Percentiles rank a stretch among this genome's conserved stretches.
Evolutionary conservation across 2,888 invertebrate genomes (phyloP).

Genomic region (Amphiduros pacificus): DNA sequence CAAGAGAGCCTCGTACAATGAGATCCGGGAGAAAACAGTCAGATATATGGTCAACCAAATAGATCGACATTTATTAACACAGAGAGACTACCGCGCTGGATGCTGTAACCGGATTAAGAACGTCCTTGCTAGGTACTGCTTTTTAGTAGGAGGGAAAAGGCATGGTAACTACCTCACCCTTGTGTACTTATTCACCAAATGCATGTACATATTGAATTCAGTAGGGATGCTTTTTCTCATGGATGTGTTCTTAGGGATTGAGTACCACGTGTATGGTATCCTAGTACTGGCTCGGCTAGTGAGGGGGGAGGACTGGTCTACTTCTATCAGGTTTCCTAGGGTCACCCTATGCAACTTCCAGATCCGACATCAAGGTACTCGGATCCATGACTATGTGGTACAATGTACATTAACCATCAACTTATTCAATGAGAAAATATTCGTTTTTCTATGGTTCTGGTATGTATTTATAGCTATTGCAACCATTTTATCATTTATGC

Average conservation of each 20-base stretch:
- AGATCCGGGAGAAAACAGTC: conserved; percentile 28
- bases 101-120: conserved; percentile 51
- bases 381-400: conserved; percentile 59
- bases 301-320: conserved; percentile 53
- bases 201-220: conserved; percentile 60
- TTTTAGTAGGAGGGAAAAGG: conserved; percentile 57
- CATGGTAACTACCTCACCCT: conserved; percentile 61
- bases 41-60: conserved; percentile 31
- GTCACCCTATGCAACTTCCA: conserved; percentile 58
- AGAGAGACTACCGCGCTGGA: conserved; percentile 48
- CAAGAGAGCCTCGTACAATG: conserved; percentile 27
- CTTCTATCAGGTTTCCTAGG: conserved; percentile 54
- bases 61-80: conserved; percentile 50
- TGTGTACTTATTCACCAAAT: conserved; percentile 58
- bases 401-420: conserved; percentile 55
- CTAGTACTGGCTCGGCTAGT: conserved; percentile 61
- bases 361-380: conserved; percentile 57
- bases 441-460: conserved; percentile 63
- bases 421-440: conserved; percentile 49
- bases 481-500: conserved; percentile 57
- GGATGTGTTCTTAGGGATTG: conserved; percentile 61
- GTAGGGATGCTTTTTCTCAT: conserved; percentile 61
- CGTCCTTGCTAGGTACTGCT: conserved; percentile 49
- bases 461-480: conserved; percentile 59
- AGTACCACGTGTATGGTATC: conserved; percentile 59